These are phyloP conservation scores for Ochropacha duplaris DNA, from an alignment of 2,888 invertebrate genomes.

Conservation along the genomic window DNA sequence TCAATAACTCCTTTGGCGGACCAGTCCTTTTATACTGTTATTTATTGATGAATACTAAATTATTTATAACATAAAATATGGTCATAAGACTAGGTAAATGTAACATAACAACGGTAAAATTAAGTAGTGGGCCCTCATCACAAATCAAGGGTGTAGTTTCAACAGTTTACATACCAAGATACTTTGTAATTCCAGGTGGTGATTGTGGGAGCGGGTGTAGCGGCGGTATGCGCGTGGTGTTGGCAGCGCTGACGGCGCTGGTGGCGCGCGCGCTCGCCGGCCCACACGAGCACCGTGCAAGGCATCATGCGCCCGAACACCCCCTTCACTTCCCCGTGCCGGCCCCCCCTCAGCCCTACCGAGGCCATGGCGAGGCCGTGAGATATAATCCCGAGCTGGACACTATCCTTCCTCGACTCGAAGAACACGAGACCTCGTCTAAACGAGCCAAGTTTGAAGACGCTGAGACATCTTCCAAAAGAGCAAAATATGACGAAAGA, in stretches of 20 bases:
- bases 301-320: conserved; percentile 77
- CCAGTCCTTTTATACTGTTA: neutral
- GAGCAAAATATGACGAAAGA: conserved; percentile 67
- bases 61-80: neutral
- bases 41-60: neutral
- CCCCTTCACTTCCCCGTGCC: conserved; percentile 65
- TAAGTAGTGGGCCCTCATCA: no score
- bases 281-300: conserved; percentile 78
- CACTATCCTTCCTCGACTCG: conserved; percentile 73
- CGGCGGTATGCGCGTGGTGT: conserved; percentile 79
- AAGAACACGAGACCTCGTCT: conserved; percentile 73
- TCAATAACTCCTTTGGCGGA: neutral
- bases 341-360: conserved; percentile 73
- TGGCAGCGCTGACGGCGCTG: conserved; percentile 76
- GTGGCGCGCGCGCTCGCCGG: conserved; percentile 74
- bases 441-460: conserved; percentile 58
- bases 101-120: no score
- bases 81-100: neutral
- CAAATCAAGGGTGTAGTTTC: neutral
- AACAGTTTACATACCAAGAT: neutral
- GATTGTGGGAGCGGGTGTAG: conserved; percentile 66
- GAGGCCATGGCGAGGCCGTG: conserved; percentile 81
- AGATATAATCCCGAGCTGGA: conserved; percentile 81
- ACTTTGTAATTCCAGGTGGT: conserved; percentile 60
- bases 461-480: conserved; percentile 67